These are phyloP conservation scores for Bolborhynchus lineola DNA, from an alignment of 2,113 vertebrate species.

Conservation along the genomic window DNA sequence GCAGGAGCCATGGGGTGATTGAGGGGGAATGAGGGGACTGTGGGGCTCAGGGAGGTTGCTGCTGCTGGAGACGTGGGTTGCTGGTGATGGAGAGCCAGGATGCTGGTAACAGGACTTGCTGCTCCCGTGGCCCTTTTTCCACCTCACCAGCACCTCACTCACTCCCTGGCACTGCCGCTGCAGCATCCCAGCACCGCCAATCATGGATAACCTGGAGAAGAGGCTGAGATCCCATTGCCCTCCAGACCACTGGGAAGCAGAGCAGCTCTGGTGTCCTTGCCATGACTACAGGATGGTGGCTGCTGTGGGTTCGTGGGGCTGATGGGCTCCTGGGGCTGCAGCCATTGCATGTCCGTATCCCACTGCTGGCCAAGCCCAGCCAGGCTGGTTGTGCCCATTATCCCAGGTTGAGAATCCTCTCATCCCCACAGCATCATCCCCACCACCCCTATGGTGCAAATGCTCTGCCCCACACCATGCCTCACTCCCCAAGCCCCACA, in stretches of 20 bases:
- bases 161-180: background rate
- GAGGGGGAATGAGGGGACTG: background rate
- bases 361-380: background rate
- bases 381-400: background rate
- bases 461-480: background rate
- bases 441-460: accelerated
- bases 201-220: background rate
- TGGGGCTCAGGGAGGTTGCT: background rate
- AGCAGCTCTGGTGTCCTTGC: background rate
- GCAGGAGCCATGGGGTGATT: background rate
- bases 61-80: background rate
- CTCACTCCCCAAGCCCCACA: background rate
- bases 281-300: background rate
- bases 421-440: background rate
- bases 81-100: background rate
- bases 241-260: background rate
- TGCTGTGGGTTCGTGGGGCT: accelerated
- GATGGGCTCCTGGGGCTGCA: background rate
- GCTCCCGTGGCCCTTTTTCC: background rate
- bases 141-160: no score
- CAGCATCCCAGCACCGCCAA: background rate
- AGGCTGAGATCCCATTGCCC: background rate
- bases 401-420: background rate
- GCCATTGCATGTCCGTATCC: accelerated
- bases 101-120: background rate